Conservation (phyloP, 2,888 invertebrate species). For the Tenthredo amoena region DNA sequence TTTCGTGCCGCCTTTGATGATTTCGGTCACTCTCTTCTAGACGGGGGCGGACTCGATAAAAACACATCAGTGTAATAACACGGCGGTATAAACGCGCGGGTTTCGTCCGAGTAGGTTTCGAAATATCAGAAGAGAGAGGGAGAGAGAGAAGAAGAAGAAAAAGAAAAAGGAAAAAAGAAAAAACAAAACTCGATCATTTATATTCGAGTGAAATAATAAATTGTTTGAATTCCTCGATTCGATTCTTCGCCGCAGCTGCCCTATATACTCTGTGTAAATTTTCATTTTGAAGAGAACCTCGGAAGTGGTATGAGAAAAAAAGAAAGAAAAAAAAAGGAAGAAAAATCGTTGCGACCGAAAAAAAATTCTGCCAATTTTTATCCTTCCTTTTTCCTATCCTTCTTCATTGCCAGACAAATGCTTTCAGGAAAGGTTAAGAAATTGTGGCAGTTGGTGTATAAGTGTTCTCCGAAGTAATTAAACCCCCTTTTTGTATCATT, state of each 20-base stretch:
- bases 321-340: neutral
- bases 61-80: constrained; percentile 46
- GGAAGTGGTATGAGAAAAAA: neutral
- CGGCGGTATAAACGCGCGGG: constrained; percentile 19
- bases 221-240: neutral
- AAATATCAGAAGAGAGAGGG: neutral
- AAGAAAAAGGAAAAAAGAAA: neutral
- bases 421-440: constrained; percentile 25
- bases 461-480: constrained; percentile 46
- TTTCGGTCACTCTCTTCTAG: neutral
- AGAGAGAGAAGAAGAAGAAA: neutral
- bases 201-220: constrained; percentile 1
- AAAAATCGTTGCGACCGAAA: neutral
- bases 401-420: neutral
- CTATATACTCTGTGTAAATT: neutral
- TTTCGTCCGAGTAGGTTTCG: neutral
- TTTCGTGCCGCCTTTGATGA: constrained; percentile 50
- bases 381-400: neutral
- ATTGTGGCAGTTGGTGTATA: constrained; percentile 17
- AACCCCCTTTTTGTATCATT: constrained; percentile 42
- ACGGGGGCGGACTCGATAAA: constrained; percentile 48
- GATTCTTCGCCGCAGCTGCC: neutral
- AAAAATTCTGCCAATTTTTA: neutral
- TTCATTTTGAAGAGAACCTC: neutral
- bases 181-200: constrained; percentile 5